Evolutionary conservation across 1,140 invertebrate genomes (phyloP), one percentile per base, ranked within the genome.

Genomic region (Heliconius himera): DNA sequence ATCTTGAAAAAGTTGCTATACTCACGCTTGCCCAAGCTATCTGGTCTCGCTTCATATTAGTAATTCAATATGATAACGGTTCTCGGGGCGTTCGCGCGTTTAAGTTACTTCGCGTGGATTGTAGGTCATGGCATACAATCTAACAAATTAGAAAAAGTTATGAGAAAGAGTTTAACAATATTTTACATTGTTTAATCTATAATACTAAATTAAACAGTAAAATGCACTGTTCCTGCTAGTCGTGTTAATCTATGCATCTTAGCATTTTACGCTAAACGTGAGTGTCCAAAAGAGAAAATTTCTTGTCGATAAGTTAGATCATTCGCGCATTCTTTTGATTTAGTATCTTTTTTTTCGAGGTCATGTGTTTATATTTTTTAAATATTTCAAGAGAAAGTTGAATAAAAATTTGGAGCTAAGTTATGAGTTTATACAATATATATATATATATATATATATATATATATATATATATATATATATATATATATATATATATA

Each of bases 21-120:
- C 73, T 72, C 77, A 77, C 80, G 80, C 70, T 78, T 78, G 85
- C 79, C 87, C 79, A 29, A 66, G 73, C 78, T 80, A 87, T 83
- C 82, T 84, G 83, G 82, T 79, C 83, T 82, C 81, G 82, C 81
- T 83, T 78, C 86, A 83, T 86, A 93, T 91, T 91, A 90, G 90
- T 91, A 89, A 91, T 92, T 91, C 90, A 91, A 88, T 89, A 86
- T 86, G 85, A 85, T 93, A 92, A 93, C 91, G 91, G 91, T 92
- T 82, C 84, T 74, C 76, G 83, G 84, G 87, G 86, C 88, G 84
- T 82, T 89, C 81, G 84, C 82, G 88, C 89, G 87, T 87, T 87
- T 84, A 87, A 80, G 81, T 84, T 80, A 76, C 60, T 82, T 88
- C 77, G 73, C 83, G 77, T 70, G 36, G 82, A 85, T 90, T 90